Percentiles rank a stretch among this genome's conserved stretches.
Conservation (phyloP, 2,113 vertebrate species). For the Cygnus buccinator region DNA sequence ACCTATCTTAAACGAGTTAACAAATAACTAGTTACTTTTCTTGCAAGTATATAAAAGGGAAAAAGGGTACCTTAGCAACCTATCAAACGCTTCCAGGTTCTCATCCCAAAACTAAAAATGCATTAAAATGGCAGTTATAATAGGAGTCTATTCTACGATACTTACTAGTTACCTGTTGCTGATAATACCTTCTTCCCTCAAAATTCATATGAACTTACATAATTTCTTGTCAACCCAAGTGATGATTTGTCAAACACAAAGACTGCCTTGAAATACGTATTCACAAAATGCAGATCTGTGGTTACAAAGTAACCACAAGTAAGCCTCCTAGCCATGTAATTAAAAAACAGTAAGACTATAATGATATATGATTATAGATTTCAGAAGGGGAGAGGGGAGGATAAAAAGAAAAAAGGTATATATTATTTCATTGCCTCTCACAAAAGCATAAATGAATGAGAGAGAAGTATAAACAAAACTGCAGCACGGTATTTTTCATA, state of each 20-base stretch:
- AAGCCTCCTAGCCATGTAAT: not conserved
- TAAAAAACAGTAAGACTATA: not conserved
- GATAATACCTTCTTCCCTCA: not conserved
- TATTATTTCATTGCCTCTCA: not conserved
- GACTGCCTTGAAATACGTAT: not conserved
- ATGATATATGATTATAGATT: not conserved
- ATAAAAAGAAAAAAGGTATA: not conserved
- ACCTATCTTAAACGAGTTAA: not conserved
- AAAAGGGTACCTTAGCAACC: not conserved
- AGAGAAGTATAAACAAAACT: not conserved
- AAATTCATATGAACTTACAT: not conserved
- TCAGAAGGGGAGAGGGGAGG: rapidly evolving
- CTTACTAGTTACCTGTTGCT: not conserved
- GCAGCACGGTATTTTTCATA: not conserved
- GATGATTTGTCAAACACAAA: not conserved
- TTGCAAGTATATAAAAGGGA: not conserved
- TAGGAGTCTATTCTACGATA: not conserved
- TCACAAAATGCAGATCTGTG: not conserved
- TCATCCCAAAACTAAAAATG: not conserved
- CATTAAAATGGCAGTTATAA: rapidly evolving
- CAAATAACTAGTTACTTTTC: not conserved
- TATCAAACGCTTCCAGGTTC: not conserved
- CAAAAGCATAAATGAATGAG: not conserved
- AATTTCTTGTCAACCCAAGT: not conserved
- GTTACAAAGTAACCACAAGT: not conserved